Evolutionary conservation across 2,113 vertebrate genomes (phyloP).

Genomic region (Callipepla californica): DNA sequence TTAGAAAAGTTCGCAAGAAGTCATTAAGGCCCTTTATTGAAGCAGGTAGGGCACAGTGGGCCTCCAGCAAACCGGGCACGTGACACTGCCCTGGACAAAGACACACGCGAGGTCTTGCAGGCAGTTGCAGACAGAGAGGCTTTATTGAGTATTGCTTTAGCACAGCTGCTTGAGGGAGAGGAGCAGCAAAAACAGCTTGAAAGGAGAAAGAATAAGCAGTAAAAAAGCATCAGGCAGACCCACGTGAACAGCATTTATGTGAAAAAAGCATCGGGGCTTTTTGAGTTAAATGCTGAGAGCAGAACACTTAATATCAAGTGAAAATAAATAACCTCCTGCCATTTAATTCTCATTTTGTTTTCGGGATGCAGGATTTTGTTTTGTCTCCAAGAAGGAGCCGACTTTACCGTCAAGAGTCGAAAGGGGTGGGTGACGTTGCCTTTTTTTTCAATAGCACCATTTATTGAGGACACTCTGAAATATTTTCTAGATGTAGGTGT

Average conservation of each 20-base stretch:
- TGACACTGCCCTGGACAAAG: background rate
- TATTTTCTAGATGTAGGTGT: background rate
- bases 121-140: background rate
- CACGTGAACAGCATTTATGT: background rate
- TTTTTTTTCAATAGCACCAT: background rate
- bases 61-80: accelerated
- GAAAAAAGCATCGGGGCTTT: constrained; percentile 4
- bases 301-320: constrained; percentile 9
- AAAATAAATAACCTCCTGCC: constrained; percentile 19
- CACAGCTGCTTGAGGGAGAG: background rate
- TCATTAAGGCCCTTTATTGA: background rate
- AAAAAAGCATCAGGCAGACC: background rate
- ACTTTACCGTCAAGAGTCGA: background rate
- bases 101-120: background rate
- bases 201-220: background rate
- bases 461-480: background rate
- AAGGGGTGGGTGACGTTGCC: background rate
- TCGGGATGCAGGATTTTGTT: background rate
- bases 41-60: background rate
- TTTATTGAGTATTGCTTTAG: background rate
- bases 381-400: background rate
- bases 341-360: constrained; percentile 16
- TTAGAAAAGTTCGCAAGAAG: background rate
- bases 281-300: constrained; percentile 17
- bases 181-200: background rate